Conservation (phyloP, 1,140 invertebrate genomes). For the Spodoptera litura region DNA sequence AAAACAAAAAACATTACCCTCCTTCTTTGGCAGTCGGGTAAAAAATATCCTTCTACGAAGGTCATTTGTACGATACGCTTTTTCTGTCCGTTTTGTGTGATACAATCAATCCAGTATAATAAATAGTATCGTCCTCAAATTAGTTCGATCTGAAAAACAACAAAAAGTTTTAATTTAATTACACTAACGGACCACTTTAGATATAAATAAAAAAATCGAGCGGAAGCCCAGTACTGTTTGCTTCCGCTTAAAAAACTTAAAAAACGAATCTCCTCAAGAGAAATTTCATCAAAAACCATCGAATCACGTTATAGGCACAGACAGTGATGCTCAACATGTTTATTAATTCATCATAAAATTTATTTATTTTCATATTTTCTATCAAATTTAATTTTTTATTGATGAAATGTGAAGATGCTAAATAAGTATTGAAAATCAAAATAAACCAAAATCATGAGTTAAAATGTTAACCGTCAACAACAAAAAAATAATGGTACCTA, state of each 20-base stretch:
- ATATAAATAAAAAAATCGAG: conserved; percentile 44
- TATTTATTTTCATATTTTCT: neutral
- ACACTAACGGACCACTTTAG: conserved; percentile 43
- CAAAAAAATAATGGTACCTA: too few relatives aligned
- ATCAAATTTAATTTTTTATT: too few relatives aligned
- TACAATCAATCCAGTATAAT: conserved; percentile 17
- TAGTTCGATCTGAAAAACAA: conserved; percentile 18
- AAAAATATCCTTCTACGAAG: neutral
- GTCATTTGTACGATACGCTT: neutral
- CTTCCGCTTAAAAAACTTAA: conserved; percentile 64
- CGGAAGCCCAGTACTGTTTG: conserved; percentile 58
- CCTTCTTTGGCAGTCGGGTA: too few relatives aligned
- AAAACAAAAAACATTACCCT: too few relatives aligned
- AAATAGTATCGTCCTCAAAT: conserved; percentile 8
- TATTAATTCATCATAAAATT: neutral
- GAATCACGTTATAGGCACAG: conserved; percentile 65
- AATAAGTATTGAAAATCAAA: too few relatives aligned
- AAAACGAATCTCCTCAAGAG: conserved; percentile 56
- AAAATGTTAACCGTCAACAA: too few relatives aligned
- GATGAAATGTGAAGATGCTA: too few relatives aligned
- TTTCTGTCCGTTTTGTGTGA: neutral
- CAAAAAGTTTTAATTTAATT: conserved; percentile 41
- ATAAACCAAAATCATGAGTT: too few relatives aligned
- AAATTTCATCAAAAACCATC: conserved; percentile 62
- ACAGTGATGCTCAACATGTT: conserved; percentile 63